Base-by-base conservation (phyloP, 2,113 vertebrate species). In the Willisornis vidua region DNA sequence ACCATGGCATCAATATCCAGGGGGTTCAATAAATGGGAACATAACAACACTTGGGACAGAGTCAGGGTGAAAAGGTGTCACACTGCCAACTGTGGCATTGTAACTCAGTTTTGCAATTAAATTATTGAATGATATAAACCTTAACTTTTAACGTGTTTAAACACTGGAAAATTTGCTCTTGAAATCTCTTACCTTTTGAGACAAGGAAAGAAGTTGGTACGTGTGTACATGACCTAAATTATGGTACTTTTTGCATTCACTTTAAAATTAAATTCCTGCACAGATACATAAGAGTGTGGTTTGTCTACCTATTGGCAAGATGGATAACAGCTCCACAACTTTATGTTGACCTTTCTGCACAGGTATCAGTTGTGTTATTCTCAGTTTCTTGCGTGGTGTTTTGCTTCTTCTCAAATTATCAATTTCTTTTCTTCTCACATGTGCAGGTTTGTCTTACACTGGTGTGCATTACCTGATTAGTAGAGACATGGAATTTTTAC, bases 21-120 rank as follows among this genome's bases (percentile, higher is more conserved):
- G 84, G 87, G 67, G 97, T 97, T 98, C 96, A 91, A 45, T 95
- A 98, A 97, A 98, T 97, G 95, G 96, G 96, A 97, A 93, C 82
- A 87, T 86, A 93, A 95, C 87, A 92, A 54, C 94, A 39, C 92
- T 89, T 77, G 96, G 89, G 93, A 96, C 63, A 51, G 59, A 65
- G 54, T 83, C 77, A 10, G 72, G 70, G 89, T 95, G 75, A 89
- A 87, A 96, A 96, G 79, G 68, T 93, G 71, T 49, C 52, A n/a
- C 51, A 58, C 31, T 22, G 4, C 73, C 82, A 72, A 81, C 77
- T 76, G 18, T 62, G 83, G 58, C 63, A 70, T 17, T 93, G 63
- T 65, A 90, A 72, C 49, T 94, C 58, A 43, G 19, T 72, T 94
- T 87, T 81, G 58, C 87, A 86, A 77, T 89, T 94, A 87, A 96